Evolutionary conservation across 2,797 vertebrate genomes (phyloP), one percentile per base, ranked within the genome.

Genomic region (Decapterus maruadsi): DNA sequence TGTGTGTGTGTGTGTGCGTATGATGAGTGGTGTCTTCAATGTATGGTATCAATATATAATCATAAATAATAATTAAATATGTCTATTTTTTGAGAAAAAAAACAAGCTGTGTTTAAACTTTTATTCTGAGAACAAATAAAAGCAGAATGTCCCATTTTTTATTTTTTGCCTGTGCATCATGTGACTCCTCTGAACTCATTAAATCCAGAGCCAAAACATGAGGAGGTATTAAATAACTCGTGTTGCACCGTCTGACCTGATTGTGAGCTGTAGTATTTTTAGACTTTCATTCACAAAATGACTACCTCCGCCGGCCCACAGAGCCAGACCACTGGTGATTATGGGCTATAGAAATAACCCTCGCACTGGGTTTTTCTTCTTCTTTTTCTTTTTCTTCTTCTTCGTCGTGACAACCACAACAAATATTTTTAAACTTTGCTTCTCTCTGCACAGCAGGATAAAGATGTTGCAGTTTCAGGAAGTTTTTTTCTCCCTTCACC

Each of bases 301-400:
- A 51, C 22, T 45, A 42, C 13, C 55, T 42, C n/a, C 3, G 0
- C 34, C 3, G 75, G 20, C 36, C 22, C 8, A 20, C 56, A 19
- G 10, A 73, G 60, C 65, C 58, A 68, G 67, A 81, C 31, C 1
- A 26, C 3, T 13, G 58, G 14, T 76, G 29, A 58, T 59, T 58
- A 48, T n/a, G 40, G 14, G 69, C 57, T 75, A 8, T 46, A 38
- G 46, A 46, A 64, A 53, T 55, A 59, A 70, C 29, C 51, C 51
- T 19, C 57, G 11, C 40, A 19, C 16, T 42, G 17, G 22, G 69
- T 63, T 68, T 16, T 6, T 16, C 40, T 46, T 60, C 38, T 38
- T 38, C 8, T 38, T 38, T 50, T 69, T 72, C 31, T 6, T 16
- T 31, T 46, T 60, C 38, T 38, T 38, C 38, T 10, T 38, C 54